Evolutionary conservation across 2,888 invertebrate species (phyloP).

Genomic region (Cerastis leucographa): DNA sequence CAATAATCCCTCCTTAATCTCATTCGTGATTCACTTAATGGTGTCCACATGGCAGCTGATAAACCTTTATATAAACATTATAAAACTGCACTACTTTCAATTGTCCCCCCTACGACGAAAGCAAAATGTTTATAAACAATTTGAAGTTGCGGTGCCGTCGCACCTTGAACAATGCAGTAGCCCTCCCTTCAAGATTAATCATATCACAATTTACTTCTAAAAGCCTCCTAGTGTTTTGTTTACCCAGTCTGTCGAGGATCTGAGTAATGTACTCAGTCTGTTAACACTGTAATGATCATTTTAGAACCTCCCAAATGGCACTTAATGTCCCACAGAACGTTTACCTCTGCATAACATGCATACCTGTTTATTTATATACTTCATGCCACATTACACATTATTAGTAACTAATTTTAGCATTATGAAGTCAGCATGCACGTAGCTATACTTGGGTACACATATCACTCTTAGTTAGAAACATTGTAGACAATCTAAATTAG

Average conservation of each 20-base stretch:
- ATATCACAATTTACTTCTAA: conserved; percentile 25
- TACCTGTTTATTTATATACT: conserved; percentile 81
- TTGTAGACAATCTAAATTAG: conserved; percentile 77
- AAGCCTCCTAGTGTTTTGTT: conserved; percentile 26
- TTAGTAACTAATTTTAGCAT: conserved; percentile 83
- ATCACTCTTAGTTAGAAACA: conserved; percentile 80
- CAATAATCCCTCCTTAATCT: conserved; percentile 9
- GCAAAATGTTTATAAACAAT: conserved; percentile 47
- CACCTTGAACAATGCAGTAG: conserved; percentile 24
- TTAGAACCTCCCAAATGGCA: conserved; percentile 35
- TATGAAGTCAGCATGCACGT: conserved; percentile 86
- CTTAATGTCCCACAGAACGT: conserved; percentile 72
- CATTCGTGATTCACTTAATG: conserved; percentile 22
- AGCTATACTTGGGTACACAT: conserved; percentile 80
- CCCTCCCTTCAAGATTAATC: conserved; percentile 11
- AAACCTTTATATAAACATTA: conserved; percentile 29
- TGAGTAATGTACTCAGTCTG: conserved; percentile 15
- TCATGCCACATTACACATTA: conserved; percentile 77
- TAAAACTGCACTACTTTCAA: conserved; percentile 30
- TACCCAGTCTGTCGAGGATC: conserved; percentile 20
- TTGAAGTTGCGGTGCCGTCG: conserved; percentile 7
- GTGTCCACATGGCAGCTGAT: conserved; percentile 11
- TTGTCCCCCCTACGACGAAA: conserved; percentile 24
- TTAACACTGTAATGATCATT: conserved; percentile 37
- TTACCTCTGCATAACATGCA: conserved; percentile 78